A percentile compares a stretch with the other conserved stretches of the same genome.
Conservation (phyloP, 2,797 vertebrate species). For the Dendrocincla fuliginosa region DNA sequence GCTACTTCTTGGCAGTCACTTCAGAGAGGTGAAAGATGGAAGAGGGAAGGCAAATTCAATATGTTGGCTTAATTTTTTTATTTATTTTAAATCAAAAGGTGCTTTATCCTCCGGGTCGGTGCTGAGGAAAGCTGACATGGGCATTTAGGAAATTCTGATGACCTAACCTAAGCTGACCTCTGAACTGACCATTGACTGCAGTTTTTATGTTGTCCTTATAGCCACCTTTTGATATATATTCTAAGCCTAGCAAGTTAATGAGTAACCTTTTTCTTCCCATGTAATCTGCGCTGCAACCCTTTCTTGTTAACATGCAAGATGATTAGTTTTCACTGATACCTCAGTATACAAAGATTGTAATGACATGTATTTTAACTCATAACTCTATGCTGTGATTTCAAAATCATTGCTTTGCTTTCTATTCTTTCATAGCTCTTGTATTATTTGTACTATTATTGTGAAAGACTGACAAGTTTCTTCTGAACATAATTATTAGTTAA, state of each 20-base stretch:
- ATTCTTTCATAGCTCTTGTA: slow-evolving; percentile 41
- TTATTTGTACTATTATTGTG: slow-evolving; percentile 56
- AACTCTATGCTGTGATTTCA: slow-evolving; percentile 63
- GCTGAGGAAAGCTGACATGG: neutral
- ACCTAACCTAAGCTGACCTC: neutral
- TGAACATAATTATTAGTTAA: slow-evolving; percentile 70
- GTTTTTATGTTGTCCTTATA: neutral
- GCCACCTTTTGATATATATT: neutral
- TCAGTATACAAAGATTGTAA: slow-evolving; percentile 41
- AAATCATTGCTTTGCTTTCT: slow-evolving; percentile 64
- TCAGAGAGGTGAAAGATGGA: neutral
- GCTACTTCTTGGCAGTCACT: neutral
- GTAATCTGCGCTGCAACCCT: neutral
- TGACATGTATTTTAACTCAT: slow-evolving; percentile 58
- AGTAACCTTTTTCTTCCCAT: neutral
- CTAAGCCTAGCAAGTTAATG: neutral
- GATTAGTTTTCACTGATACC: slow-evolving; percentile 36
- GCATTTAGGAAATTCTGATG: neutral
- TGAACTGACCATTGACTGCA: neutral
- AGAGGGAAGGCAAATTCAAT: neutral
- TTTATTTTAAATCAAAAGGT: neutral
- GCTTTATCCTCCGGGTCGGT: neutral
- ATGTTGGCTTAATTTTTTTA: neutral
- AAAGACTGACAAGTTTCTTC: slow-evolving; percentile 67
- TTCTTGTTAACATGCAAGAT: slow-evolving; percentile 19